These are phyloP conservation scores for Drosophila austrosaltans DNA, from an alignment of 2,888 invertebrate genomes.

Conservation along the genomic window DNA sequence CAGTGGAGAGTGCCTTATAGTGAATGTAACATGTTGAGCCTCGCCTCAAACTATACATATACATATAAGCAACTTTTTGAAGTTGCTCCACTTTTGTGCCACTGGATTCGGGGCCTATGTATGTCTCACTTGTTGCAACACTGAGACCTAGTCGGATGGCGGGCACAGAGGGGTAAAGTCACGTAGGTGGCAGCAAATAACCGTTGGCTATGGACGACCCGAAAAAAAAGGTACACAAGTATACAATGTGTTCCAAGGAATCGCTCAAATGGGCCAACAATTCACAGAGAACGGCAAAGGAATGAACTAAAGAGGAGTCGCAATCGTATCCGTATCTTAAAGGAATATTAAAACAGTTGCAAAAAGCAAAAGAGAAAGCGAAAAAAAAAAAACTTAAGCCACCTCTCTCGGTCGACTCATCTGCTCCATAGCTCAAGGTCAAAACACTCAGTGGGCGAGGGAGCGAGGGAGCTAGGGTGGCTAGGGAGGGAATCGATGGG, in stretches of 20 bases:
- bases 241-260: slow-evolving; percentile 30
- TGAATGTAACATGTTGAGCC: slow-evolving; percentile 21
- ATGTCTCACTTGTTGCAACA: slow-evolving; percentile 49
- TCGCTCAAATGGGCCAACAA: slow-evolving; percentile 39
- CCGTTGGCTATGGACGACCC: slow-evolving; percentile 51
- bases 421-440: slow-evolving; percentile 68
- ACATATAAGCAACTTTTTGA: slow-evolving; percentile 35
- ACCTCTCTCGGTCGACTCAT: slow-evolving; percentile 43
- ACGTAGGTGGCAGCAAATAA: slow-evolving; percentile 73
- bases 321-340: slow-evolving; percentile 45
- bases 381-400: slow-evolving; percentile 26
- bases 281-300: slow-evolving; percentile 3
- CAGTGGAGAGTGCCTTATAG: slow-evolving; percentile 19
- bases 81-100: slow-evolving; percentile 41
- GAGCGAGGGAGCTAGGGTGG: not conserved
- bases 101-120: slow-evolving; percentile 16
- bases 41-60: slow-evolving; percentile 6
- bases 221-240: slow-evolving; percentile 27
- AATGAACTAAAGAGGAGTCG: slow-evolving; percentile 8
- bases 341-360: slow-evolving; percentile 70
- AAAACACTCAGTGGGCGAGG: slow-evolving; percentile 31
- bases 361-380: slow-evolving; percentile 17
- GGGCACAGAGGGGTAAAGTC: slow-evolving; percentile 29
- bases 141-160: not conserved
- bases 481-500: slow-evolving; percentile 13